phyloP scores from a whole-genome alignment of 2,113 vertebrate genomes.

The Brachirus orientalis region DNA sequence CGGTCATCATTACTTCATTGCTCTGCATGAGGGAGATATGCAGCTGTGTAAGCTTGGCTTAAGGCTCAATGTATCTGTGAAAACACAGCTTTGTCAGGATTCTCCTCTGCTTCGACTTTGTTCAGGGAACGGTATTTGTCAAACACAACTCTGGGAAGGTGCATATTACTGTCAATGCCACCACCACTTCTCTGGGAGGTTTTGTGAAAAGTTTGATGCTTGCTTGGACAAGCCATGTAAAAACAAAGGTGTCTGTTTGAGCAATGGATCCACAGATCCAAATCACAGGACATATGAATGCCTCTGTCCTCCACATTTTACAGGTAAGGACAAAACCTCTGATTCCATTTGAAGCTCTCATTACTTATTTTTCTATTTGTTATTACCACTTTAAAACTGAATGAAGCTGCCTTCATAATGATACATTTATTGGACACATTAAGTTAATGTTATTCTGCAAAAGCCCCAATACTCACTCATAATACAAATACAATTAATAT shows the following conservation, averaged over 20 bases:
- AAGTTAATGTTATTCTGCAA: constrained; percentile 24
- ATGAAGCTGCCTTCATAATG: neutral
- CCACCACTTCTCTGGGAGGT: constrained; percentile 80
- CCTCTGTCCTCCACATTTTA: constrained; percentile 78
- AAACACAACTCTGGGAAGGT: constrained; percentile 78
- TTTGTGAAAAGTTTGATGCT: constrained; percentile 82
- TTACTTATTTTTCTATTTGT: neutral
- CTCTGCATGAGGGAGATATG: constrained; percentile 63
- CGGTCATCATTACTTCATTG: constrained; percentile 86
- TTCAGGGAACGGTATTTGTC: constrained; percentile 84
- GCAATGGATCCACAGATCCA: constrained; percentile 58
- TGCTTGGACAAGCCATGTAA: constrained; percentile 81
- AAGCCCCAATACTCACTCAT: neutral
- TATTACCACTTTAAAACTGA: constrained; percentile 1
- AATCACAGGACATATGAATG: constrained; percentile 76
- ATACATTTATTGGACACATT: constrained; percentile 22
- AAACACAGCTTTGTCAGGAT: constrained; percentile 80
- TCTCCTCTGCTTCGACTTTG: constrained; percentile 77
- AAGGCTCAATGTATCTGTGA: constrained; percentile 83
- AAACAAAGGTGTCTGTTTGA: constrained; percentile 80
- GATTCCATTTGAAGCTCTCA: neutral
- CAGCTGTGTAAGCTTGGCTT: constrained; percentile 82
- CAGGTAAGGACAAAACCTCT: constrained; percentile 77
- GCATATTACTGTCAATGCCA: constrained; percentile 81
- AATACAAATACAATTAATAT: constrained; percentile 37